Percentiles rank a stretch among this genome's conserved stretches.
phyloP scores from a whole-genome alignment of 2,888 invertebrate genomes.

The Iselma pallidipennis region DNA sequence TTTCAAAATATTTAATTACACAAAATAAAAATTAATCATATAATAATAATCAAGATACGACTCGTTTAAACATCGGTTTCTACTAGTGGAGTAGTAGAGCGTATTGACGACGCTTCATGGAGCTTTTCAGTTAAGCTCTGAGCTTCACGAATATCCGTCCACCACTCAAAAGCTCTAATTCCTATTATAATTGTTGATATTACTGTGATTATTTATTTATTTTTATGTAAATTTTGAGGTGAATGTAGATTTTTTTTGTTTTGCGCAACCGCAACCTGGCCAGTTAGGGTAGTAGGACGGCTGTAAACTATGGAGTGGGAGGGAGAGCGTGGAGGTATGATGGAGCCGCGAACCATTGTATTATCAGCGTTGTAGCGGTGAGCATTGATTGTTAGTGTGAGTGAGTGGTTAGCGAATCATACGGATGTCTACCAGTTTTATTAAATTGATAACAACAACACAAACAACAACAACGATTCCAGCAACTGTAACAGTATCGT shows the following conservation, averaged over 20 bases:
- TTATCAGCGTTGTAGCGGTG: conserved; percentile 33
- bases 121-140: too few species aligned
- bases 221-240: neutral
- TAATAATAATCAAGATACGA: neutral
- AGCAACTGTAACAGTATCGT: conserved; percentile 1
- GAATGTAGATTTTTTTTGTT: conserved; percentile 26
- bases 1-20: neutral
- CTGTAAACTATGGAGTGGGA: conserved; percentile 33
- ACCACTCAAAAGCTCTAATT: too few species aligned
- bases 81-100: too few species aligned
- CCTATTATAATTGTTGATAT: too few species aligned
- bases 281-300: conserved; percentile 36
- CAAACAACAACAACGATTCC: neutral
- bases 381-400: conserved; percentile 27
- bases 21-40: neutral
- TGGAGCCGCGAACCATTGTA: conserved; percentile 37
- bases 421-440: neutral
- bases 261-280: conserved; percentile 42
- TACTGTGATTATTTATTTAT: neutral
- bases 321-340: conserved; percentile 35
- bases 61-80: too few species aligned
- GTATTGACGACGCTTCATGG: too few species aligned
- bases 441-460: neutral
- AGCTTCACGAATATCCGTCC: too few species aligned
- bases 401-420: conserved; percentile 6